These are phyloP conservation scores for Valencia hispanica DNA, from an alignment of 2,797 vertebrate species.

Conservation along the genomic window DNA sequence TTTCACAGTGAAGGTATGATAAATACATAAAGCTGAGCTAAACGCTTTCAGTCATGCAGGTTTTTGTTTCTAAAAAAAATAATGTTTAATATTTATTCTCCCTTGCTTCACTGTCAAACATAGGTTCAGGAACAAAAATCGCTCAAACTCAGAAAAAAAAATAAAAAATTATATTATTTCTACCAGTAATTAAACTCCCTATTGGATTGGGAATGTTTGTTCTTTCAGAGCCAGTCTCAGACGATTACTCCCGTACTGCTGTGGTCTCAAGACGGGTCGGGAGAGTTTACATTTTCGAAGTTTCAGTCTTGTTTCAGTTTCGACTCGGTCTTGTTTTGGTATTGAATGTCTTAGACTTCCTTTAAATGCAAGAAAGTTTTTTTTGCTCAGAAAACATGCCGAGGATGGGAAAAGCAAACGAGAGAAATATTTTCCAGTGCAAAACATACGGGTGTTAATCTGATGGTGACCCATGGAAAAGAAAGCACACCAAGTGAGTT, in stretches of 20 bases:
- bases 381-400: neutral
- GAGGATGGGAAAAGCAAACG: neutral
- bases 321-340: neutral
- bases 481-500: neutral
- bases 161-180: too few species aligned
- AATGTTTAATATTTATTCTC: too few species aligned
- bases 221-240: too few species aligned
- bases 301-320: too few species aligned
- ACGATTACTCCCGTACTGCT: too few species aligned
- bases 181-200: too few species aligned
- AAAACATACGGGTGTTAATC: neutral
- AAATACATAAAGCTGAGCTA: neutral
- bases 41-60: too few species aligned
- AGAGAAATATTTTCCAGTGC: neutral
- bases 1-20: neutral
- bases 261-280: too few species aligned
- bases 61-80: neutral
- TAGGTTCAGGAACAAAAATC: neutral
- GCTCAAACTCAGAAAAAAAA: too few species aligned
- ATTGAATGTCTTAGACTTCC: neutral
- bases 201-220: too few species aligned
- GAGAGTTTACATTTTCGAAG: too few species aligned
- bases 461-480: neutral
- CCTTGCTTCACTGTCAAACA: neutral
- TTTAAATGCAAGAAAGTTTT: neutral